A percentile compares a stretch with the other conserved stretches of the same genome.
Conservation (phyloP, 2,797 vertebrate species). For the Nyctalus aviator region DNA sequence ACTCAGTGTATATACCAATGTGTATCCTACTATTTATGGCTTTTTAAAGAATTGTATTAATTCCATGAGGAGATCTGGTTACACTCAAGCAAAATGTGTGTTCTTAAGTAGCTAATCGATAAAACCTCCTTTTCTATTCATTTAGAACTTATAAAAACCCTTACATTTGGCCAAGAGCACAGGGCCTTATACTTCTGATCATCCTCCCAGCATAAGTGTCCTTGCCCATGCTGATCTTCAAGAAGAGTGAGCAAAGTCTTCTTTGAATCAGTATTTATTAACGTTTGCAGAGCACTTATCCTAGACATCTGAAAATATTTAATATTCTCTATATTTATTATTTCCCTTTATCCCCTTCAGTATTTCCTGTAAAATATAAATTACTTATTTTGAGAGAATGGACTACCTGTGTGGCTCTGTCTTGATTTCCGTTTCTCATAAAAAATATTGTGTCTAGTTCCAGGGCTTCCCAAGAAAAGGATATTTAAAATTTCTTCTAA, state of each 20-base stretch:
- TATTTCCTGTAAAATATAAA: background rate
- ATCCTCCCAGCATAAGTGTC: background rate
- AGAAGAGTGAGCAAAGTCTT: background rate
- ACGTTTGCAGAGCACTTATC: background rate
- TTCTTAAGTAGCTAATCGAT: conserved; percentile 16
- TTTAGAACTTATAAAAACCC: background rate
- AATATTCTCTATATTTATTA: background rate
- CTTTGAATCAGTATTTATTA: background rate
- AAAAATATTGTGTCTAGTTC: conserved; percentile 8
- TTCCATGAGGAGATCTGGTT: conserved; percentile 44
- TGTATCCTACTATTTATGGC: conserved; percentile 4
- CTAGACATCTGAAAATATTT: background rate
- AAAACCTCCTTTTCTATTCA: conserved; percentile 31
- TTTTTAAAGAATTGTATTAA: conserved; percentile 24
- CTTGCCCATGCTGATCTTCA: background rate
- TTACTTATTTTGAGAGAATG: background rate
- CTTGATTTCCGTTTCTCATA: conserved; percentile 2
- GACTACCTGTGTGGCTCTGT: background rate
- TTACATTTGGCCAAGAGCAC: background rate
- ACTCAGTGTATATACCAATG: background rate
- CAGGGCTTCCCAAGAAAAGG: background rate
- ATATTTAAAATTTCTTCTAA: conserved; percentile 18
- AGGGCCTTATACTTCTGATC: background rate
- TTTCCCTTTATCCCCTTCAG: background rate
- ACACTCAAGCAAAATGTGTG: conserved; percentile 19